Conservation (phyloP, 2,888 invertebrate genomes). For the Megastigmus dorsalis region DNA sequence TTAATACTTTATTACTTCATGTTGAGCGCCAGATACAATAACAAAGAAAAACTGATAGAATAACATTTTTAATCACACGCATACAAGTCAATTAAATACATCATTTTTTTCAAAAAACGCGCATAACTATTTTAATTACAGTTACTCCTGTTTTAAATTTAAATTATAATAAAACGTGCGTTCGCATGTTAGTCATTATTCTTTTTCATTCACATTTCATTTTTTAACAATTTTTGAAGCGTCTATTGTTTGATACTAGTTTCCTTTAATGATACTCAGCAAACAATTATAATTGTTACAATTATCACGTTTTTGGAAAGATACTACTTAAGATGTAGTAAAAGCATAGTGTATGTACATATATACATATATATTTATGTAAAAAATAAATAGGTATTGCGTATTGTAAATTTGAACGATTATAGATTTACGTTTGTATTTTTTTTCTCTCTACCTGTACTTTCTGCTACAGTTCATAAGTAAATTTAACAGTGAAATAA, state of each 20-base stretch:
- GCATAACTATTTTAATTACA: conserved; percentile 37
- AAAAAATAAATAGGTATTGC: conserved; percentile 54
- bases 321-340: conserved; percentile 48
- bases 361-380: conserved; percentile 55
- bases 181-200: conserved; percentile 9
- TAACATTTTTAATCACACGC: conserved; percentile 46
- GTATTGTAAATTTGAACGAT: conserved; percentile 53
- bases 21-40: conserved; percentile 49
- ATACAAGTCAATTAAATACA: conserved; percentile 47
- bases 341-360: conserved; percentile 56
- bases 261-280: conserved; percentile 47
- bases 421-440: conserved; percentile 44
- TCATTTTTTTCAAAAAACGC: conserved; percentile 37
- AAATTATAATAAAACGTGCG: conserved; percentile 24
- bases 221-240: conserved; percentile 35
- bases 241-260: conserved; percentile 38
- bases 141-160: conserved; percentile 30
- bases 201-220: conserved; percentile 19
- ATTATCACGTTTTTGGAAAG: conserved; percentile 44
- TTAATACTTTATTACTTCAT: conserved; percentile 51
- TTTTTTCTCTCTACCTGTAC: conserved; percentile 45
- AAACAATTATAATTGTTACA: conserved; percentile 48
- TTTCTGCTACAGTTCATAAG: conserved; percentile 30
- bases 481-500: conserved; percentile 47
- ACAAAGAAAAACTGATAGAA: conserved; percentile 50